Conservation (phyloP, 1,140 invertebrate genomes). For the Drosophila pseudoananassae region DNA sequence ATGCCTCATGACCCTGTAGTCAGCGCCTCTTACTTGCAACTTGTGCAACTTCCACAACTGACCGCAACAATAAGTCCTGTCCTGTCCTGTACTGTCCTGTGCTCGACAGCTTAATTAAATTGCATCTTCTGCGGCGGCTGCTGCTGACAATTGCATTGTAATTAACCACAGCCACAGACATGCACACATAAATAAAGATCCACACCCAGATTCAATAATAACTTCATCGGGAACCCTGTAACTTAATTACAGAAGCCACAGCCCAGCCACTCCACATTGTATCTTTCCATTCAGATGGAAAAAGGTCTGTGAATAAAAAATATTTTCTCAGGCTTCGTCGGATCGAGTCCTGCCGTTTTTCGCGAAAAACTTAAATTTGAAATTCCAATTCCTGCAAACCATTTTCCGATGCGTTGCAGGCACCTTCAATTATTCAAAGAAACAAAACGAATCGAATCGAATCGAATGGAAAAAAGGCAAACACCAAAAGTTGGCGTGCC, state of each 20-base stretch:
- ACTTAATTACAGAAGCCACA: constrained; percentile 47
- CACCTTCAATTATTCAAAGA: constrained; percentile 61
- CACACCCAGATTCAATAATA: not conserved
- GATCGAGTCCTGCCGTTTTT: not conserved
- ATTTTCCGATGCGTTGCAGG: constrained; percentile 40
- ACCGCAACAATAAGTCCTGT: constrained; percentile 23
- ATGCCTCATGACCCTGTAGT: not conserved
- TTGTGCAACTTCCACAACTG: constrained; percentile 15
- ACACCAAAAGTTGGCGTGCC: constrained; percentile 45
- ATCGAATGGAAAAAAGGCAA: constrained; percentile 10
- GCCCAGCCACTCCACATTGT: not conserved
- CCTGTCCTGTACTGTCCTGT: not conserved
- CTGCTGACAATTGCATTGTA: constrained; percentile 60
- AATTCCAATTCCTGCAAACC: constrained; percentile 35
- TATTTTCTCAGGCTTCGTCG: constrained; percentile 16
- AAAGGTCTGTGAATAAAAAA: constrained; percentile 39
- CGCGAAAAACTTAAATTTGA: constrained; percentile 20
- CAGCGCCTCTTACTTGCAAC: constrained; percentile 3
- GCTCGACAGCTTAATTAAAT: constrained; percentile 67
- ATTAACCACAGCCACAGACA: constrained; percentile 50
- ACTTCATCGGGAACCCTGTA: constrained; percentile 24
- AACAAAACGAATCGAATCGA: constrained; percentile 1
- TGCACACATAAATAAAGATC: constrained; percentile 1
- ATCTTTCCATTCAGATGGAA: not conserved
- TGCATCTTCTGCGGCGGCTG: constrained; percentile 10